phyloP scores from a whole-genome alignment of 2,888 invertebrate species.

The Dasypogon diadema region DNA sequence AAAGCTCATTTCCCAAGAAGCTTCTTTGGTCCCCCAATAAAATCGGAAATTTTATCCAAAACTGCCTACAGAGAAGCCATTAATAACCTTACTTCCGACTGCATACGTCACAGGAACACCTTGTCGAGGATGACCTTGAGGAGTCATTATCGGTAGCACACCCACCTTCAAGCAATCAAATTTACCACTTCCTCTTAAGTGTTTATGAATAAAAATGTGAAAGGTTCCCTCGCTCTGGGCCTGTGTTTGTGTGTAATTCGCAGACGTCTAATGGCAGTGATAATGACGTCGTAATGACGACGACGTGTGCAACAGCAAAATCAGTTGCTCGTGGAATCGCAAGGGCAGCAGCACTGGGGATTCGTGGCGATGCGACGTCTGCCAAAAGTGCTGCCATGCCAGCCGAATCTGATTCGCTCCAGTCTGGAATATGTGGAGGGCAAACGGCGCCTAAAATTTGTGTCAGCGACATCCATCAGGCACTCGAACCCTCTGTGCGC shows the following conservation, averaged over 20 bases:
- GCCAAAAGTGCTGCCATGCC: background rate
- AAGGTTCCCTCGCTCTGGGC: background rate
- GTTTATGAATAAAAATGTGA: constrained; percentile 45
- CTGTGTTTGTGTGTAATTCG: constrained; percentile 39
- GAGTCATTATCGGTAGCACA: constrained; percentile 42
- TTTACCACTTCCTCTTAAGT: constrained; percentile 36
- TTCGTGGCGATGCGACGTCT: too few species aligned
- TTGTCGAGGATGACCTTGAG: constrained; percentile 41
- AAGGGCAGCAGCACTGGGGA: constrained; percentile 1
- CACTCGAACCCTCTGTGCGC: background rate
- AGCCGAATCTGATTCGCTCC: background rate
- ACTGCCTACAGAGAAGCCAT: too few species aligned
- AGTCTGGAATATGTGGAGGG: background rate
- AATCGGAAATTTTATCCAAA: too few species aligned
- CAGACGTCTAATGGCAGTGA: constrained; percentile 54
- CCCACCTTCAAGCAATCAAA: constrained; percentile 43
- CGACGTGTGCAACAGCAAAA: constrained; percentile 52
- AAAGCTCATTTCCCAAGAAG: too few species aligned
- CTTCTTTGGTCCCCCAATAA: too few species aligned
- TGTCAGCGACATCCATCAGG: constrained; percentile 23
- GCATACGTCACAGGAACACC: constrained; percentile 23
- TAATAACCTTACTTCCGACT: constrained; percentile 20
- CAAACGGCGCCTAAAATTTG: constrained; percentile 1
- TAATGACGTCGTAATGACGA: constrained; percentile 55
- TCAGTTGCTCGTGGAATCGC: constrained; percentile 17